Percentiles rank a stretch among this genome's conserved stretches.
Conservation (phyloP, 92 coral and sea anemone species). For the Umimayanthus chanpuru region DNA sequence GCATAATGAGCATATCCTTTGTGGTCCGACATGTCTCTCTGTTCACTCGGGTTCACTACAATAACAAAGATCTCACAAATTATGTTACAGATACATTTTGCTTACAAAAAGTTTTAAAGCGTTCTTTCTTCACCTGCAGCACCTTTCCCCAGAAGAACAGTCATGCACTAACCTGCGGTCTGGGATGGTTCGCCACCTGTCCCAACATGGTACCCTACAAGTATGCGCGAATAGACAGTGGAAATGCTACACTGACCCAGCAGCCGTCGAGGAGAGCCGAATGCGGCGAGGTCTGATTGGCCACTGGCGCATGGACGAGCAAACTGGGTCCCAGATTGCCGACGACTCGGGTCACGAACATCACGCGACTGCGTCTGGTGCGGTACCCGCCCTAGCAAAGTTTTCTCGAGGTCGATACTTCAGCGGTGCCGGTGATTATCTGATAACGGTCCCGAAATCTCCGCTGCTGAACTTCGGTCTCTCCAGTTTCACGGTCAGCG, state of each 20-base stretch:
- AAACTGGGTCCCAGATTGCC: constrained; percentile 67
- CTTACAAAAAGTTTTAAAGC: too few species aligned
- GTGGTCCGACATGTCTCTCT: too few species aligned
- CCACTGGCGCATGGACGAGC: constrained; percentile 83
- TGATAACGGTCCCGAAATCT: constrained; percentile 50
- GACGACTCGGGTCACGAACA: constrained; percentile 64
- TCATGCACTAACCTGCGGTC: constrained; percentile 56
- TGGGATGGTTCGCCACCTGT: constrained; percentile 54
- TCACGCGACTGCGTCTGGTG: background rate
- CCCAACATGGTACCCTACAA: constrained; percentile 33
- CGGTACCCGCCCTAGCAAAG: background rate
- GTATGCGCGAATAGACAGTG: constrained; percentile 34
- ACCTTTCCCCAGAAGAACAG: constrained; percentile 24
- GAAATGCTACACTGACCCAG: too few species aligned
- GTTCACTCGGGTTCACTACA: too few species aligned
- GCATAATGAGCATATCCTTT: too few species aligned
- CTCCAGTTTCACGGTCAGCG: constrained; percentile 63
- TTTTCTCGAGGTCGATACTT: constrained; percentile 65
- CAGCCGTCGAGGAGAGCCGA: too few species aligned
- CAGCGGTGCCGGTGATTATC: constrained; percentile 32
- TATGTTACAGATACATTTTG: too few species aligned
- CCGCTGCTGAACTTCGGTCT: constrained; percentile 56
- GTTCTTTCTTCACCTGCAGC: background rate
- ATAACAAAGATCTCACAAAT: too few species aligned
- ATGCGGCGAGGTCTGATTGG: constrained; percentile 57